Evolutionary conservation across 1,140 invertebrate genomes (phyloP).

Genomic region (Hypothenemus hampei): DNA sequence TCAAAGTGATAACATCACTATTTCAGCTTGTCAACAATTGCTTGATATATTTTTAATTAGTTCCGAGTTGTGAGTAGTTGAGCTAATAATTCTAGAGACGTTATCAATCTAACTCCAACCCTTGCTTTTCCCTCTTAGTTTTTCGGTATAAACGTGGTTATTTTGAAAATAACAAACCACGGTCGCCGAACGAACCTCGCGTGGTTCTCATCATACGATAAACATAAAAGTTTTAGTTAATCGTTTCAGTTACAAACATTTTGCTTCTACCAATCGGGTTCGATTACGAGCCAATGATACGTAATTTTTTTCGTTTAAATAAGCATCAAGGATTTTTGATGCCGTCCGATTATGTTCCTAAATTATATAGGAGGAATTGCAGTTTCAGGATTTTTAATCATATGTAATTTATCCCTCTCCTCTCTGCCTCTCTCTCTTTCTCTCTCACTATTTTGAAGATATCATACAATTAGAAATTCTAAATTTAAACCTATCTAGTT

Average conservation of each 20-base stretch:
- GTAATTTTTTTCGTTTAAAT: conserved; percentile 28
- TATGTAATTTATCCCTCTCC: too few species aligned
- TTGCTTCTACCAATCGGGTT: conserved; percentile 17
- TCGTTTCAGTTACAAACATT: conserved; percentile 33
- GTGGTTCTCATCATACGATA: conserved; percentile 35
- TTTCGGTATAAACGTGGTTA: too few species aligned
- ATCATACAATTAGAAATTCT: too few species aligned
- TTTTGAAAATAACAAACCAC: conserved; percentile 35
- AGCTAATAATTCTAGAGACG: conserved; percentile 2
- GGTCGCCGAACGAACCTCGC: conserved; percentile 31
- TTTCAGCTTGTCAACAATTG: conserved; percentile 28
- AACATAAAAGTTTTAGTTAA: conserved; percentile 31
- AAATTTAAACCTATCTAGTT: too few species aligned
- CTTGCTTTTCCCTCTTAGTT: too few species aligned
- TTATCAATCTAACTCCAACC: too few species aligned
- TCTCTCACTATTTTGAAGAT: too few species aligned
- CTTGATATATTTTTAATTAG: conserved; percentile 28
- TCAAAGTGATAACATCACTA: conserved; percentile 28
- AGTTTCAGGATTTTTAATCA: too few species aligned
- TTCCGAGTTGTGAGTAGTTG: conserved; percentile 6
- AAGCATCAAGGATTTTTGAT: conserved; percentile 2
- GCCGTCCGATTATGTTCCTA: conserved; percentile 5
- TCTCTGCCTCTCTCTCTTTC: too few species aligned
- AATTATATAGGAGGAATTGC: conserved; percentile 12
- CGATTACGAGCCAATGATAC: conserved; percentile 31